Conservation (phyloP, 2,797 vertebrate genomes). For the Salmo trutta region DNA sequence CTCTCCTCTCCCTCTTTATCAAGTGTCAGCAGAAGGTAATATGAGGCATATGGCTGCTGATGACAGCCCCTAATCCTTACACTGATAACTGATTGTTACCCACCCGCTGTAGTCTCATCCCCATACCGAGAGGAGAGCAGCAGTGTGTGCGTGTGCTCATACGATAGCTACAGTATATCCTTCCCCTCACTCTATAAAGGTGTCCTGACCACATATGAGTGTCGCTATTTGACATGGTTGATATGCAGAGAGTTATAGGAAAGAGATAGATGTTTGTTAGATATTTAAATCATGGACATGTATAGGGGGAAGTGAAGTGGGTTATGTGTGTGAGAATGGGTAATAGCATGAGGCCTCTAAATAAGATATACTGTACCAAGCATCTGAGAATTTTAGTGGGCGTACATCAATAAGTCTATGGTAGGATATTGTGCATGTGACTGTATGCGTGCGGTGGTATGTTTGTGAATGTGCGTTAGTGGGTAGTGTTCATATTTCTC, state of each 20-base stretch:
- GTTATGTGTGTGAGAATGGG: no score
- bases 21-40: constrained; percentile 70
- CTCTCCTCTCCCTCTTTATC: constrained; percentile 45
- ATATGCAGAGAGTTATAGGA: neutral
- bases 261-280: no score
- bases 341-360: no score
- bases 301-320: no score
- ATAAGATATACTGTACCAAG: no score
- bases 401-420: no score
- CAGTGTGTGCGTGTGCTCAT: neutral
- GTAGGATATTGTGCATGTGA: no score
- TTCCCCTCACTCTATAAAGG: neutral
- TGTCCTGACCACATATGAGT: neutral
- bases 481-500: neutral
- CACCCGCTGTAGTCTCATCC: constrained; percentile 48
- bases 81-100: constrained; percentile 67
- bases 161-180: neutral
- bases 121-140: neutral
- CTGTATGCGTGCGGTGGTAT: no score
- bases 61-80: constrained; percentile 71
- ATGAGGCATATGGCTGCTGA: constrained; percentile 69
- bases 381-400: no score
- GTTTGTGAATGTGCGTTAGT: no score
- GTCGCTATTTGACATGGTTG: neutral
- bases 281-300: no score